Evolutionary conservation across 2,797 vertebrate genomes (phyloP).

Genomic region (Crenuchus spilurus): DNA sequence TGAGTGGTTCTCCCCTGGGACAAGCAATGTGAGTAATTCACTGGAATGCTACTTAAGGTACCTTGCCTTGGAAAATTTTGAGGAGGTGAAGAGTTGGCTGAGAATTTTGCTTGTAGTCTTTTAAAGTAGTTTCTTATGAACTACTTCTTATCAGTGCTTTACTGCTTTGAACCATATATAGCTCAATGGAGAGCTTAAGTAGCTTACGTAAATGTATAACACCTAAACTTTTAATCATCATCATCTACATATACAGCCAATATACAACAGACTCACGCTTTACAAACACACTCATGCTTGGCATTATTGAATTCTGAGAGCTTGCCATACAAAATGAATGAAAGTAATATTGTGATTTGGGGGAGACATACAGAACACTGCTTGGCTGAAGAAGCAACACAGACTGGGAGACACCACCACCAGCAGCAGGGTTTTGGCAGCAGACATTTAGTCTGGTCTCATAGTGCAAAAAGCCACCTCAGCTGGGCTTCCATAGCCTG

Average conservation of each 20-base stretch:
- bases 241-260: too few relatives aligned
- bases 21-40: constrained; percentile 1
- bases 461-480: constrained; percentile 15
- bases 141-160: neutral
- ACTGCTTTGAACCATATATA: constrained; percentile 1
- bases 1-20: neutral
- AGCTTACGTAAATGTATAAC: too few relatives aligned
- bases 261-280: too few relatives aligned
- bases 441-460: neutral
- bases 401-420: constrained; percentile 3
- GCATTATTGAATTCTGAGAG: constrained; percentile 6
- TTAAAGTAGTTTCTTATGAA: neutral
- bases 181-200: neutral
- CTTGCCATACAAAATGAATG: neutral
- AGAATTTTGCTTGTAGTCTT: neutral
- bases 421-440: constrained; percentile 11
- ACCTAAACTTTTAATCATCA: too few relatives aligned
- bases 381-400: neutral
- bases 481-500: neutral
- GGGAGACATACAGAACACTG: constrained; percentile 2
- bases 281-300: neutral
- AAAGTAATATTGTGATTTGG: neutral
- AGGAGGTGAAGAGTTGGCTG: neutral
- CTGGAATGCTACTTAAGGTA: neutral
- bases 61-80: neutral